Evolutionary conservation across 2,113 vertebrate species (phyloP).

Genomic region (Peromyscus leucopus): DNA sequence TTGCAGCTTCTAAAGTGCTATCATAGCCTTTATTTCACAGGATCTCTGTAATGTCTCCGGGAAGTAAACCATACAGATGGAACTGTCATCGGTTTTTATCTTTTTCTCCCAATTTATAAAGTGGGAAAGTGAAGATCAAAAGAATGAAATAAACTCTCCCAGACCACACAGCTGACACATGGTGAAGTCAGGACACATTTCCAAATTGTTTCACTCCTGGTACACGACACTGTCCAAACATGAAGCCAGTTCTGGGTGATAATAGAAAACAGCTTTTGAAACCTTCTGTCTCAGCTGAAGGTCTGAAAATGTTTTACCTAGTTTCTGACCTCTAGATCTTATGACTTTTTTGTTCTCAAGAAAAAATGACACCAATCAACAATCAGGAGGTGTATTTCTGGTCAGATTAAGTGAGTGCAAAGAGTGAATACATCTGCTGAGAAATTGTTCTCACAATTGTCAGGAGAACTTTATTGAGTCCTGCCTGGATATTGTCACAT

Average conservation of each 20-base stretch:
- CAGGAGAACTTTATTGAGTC: background rate
- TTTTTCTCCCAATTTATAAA: background rate
- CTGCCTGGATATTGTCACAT: background rate
- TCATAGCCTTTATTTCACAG: background rate
- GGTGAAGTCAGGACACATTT: background rate
- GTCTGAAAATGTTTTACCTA: background rate
- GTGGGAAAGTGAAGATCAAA: background rate
- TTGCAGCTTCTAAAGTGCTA: conserved; percentile 4
- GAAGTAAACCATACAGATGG: background rate
- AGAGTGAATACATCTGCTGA: background rate
- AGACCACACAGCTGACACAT: conserved; percentile 25
- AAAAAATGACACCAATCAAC: background rate
- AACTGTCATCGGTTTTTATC: background rate
- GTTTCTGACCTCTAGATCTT: conserved; percentile 19
- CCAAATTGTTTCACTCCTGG: background rate
- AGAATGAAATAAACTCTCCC: background rate
- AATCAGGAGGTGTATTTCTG: conserved; percentile 21
- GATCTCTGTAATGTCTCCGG: background rate
- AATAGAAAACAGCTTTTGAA: conserved; percentile 9
- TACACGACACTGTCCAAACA: background rate
- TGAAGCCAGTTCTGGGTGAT: background rate
- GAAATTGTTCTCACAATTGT: background rate
- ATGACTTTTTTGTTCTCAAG: conserved; percentile 14
- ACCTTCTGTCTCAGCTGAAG: background rate
- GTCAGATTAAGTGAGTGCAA: background rate